Evolutionary conservation across 2,113 vertebrate genomes (phyloP).

Genomic region (Phocoena phocoena): DNA sequence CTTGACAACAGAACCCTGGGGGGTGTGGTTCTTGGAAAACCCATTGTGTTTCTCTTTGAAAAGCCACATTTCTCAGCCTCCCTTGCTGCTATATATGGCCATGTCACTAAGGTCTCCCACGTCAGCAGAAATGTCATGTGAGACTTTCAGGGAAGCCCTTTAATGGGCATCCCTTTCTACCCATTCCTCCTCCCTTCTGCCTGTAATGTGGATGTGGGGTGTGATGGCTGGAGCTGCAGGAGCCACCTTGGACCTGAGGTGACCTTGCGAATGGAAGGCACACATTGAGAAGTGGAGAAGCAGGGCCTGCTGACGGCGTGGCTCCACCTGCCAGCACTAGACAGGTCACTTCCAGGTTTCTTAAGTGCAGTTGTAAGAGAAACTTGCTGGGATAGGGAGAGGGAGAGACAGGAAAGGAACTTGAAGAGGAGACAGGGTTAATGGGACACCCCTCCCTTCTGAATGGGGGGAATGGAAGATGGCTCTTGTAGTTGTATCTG

Average conservation of each 20-base stretch:
- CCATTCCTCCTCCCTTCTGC: neutral
- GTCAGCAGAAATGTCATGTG: neutral
- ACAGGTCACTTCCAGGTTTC: neutral
- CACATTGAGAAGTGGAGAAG: neutral
- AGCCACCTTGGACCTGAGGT: neutral
- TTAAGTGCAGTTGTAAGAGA: neutral
- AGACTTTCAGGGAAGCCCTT: neutral
- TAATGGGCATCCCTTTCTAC: neutral
- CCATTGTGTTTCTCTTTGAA: neutral
- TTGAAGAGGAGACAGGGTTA: neutral
- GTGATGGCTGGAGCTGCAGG: neutral
- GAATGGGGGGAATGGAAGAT: neutral
- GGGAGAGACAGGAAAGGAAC: neutral
- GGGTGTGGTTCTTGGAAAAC: neutral
- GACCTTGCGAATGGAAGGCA: neutral
- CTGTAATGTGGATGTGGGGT: neutral
- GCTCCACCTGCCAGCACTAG: neutral
- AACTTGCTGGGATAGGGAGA: neutral
- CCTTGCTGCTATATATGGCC: neutral
- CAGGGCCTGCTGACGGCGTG: neutral
- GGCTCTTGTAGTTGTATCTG: neutral
- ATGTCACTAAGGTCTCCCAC: neutral
- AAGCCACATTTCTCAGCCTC: neutral
- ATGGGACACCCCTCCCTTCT: neutral
- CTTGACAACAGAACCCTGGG: neutral